phyloP scores from a whole-genome alignment of 2,113 vertebrate genomes.

The Clarias magur region DNA sequence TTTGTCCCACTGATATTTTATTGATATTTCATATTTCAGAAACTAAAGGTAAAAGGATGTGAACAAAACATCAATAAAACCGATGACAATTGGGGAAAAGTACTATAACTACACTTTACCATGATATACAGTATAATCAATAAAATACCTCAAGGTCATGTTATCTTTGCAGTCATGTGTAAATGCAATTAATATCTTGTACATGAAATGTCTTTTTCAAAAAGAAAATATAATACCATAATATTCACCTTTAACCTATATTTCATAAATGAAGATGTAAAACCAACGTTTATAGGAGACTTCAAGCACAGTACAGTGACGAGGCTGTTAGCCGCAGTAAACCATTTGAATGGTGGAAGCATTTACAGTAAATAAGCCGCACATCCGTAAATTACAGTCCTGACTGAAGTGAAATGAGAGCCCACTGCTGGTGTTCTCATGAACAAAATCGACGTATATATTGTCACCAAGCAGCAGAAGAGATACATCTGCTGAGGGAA shows the following conservation, averaged over 20 bases:
- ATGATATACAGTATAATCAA: neutral
- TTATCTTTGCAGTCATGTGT: neutral
- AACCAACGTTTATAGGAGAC: no score
- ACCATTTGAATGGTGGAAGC: no score
- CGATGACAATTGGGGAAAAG: neutral
- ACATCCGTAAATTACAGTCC: no score
- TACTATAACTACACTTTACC: neutral
- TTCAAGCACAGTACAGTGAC: no score
- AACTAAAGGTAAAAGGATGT: neutral
- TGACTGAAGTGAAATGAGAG: no score
- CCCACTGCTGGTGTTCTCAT: no score
- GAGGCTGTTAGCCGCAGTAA: no score
- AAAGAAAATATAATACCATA: neutral
- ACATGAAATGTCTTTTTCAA: neutral
- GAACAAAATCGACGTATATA: no score
- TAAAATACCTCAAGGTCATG: neutral
- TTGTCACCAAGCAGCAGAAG: no score
- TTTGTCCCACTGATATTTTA: neutral
- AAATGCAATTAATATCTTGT: neutral
- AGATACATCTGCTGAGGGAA: no score
- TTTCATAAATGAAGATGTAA: no score
- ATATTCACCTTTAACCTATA: neutral
- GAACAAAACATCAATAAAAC: neutral
- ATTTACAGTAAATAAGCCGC: no score
- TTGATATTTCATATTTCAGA: neutral